Evolutionary conservation across 2,797 vertebrate species (phyloP).

Genomic region (Meriones psammophilus): DNA sequence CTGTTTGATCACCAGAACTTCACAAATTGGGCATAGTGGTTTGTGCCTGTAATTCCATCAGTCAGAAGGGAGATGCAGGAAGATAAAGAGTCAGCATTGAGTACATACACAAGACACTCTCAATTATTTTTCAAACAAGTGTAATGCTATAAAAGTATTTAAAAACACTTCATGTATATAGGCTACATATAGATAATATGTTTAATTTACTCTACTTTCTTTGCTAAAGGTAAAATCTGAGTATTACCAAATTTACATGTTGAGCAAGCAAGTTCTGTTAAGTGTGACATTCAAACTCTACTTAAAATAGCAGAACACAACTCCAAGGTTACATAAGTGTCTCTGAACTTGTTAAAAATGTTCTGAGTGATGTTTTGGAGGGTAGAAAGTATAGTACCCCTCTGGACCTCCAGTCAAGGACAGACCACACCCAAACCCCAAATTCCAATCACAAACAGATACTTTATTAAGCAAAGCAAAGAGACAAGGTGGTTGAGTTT

Average conservation of each 20-base stretch:
- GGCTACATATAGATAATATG: background rate
- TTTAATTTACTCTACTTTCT: background rate
- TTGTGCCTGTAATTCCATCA: background rate
- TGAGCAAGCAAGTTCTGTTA: background rate
- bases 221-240: background rate
- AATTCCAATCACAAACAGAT: background rate
- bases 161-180: constrained; percentile 22
- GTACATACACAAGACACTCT: background rate
- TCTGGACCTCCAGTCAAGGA: background rate
- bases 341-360: background rate
- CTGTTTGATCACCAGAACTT: background rate
- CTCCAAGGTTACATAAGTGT: background rate
- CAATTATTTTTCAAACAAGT: background rate
- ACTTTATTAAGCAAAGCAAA: background rate
- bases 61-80: background rate
- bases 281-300: background rate
- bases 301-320: background rate
- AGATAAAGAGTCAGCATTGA: background rate
- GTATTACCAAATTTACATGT: no score
- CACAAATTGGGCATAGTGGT: background rate
- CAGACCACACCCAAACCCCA: background rate
- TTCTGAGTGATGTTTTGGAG: background rate
- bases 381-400: background rate
- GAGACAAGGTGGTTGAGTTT: background rate
- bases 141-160: background rate